A percentile compares a stretch with the other conserved stretches of the same genome.
Conservation (phyloP, 2,888 invertebrate species). For the Chrysotoxum bicinctum region DNA sequence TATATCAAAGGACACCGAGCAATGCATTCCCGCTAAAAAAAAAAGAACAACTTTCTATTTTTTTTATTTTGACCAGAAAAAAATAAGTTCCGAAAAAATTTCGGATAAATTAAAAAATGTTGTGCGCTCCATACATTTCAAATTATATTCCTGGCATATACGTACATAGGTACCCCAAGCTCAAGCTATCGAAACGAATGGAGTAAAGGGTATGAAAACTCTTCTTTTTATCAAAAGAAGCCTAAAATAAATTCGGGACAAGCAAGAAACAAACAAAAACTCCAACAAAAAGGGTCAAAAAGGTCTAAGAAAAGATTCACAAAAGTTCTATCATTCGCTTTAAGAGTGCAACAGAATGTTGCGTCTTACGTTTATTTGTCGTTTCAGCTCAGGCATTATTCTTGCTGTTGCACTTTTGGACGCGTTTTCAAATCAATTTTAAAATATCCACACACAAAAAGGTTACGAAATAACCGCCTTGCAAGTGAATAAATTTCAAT, state of each 20-base stretch:
- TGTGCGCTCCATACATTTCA: slow-evolving; percentile 36
- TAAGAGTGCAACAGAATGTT: slow-evolving; percentile 28
- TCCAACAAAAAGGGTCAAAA: slow-evolving; percentile 27
- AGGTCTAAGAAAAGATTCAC: slow-evolving; percentile 48
- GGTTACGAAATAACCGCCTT: slow-evolving; percentile 32
- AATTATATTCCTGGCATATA: slow-evolving; percentile 30
- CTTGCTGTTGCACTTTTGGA: slow-evolving; percentile 47
- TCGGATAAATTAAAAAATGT: slow-evolving; percentile 59
- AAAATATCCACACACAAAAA: slow-evolving; percentile 25
- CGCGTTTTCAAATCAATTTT: slow-evolving; percentile 49
- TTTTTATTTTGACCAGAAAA: slow-evolving; percentile 15
- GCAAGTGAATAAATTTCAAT: slow-evolving; percentile 68
- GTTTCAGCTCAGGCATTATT: neutral
- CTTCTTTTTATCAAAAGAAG: slow-evolving; percentile 25
- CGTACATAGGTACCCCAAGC: too few species aligned
- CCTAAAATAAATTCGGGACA: neutral
- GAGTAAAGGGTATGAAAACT: neutral
- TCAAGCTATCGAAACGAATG: neutral
- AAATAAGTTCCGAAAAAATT: slow-evolving; percentile 37
- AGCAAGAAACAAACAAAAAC: neutral
- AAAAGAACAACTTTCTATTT: neutral
- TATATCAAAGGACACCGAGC: slow-evolving; percentile 66
- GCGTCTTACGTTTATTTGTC: neutral
- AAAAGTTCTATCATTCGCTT: slow-evolving; percentile 54
- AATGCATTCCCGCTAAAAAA: slow-evolving; percentile 40